Conservation (phyloP, 2,113 vertebrate species). For the Speoplatyrhinus poulsoni region DNA sequence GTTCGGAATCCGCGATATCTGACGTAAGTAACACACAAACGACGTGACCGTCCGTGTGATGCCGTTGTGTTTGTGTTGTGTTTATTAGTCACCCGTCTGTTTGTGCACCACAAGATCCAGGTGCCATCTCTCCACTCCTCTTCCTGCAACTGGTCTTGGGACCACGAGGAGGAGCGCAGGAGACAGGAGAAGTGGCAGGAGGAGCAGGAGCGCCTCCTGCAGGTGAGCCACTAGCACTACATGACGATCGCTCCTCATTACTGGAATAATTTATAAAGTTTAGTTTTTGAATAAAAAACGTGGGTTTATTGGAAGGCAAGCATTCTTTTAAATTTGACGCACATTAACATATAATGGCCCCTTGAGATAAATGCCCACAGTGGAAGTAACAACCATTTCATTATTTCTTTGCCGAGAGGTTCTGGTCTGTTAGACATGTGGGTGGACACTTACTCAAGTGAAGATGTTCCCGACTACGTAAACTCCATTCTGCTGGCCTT, state of each 20-base stretch:
- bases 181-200: constrained; percentile 94
- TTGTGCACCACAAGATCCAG: constrained; percentile 78
- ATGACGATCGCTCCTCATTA: not conserved
- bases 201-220: constrained; percentile 91
- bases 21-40: constrained; percentile 84
- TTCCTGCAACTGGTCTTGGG: constrained; percentile 87
- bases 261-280: too few species aligned
- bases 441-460: too few species aligned
- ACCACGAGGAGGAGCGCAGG: constrained; percentile 86
- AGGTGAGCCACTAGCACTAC: constrained; percentile 76
- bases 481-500: too few species aligned
- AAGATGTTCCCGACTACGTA: too few species aligned
- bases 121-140: constrained; percentile 86
- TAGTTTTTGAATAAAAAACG: not conserved
- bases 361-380: not conserved
- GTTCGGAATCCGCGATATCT: constrained; percentile 85
- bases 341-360: not conserved
- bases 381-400: not conserved
- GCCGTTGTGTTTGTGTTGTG: not conserved
- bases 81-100: not conserved
- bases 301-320: too few species aligned
- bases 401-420: not conserved
- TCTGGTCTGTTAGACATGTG: too few species aligned
- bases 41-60: not conserved
- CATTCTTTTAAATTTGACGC: not conserved